Conservation (phyloP, 2,888 invertebrate species). For the Macrosiphum euphorbiae region DNA sequence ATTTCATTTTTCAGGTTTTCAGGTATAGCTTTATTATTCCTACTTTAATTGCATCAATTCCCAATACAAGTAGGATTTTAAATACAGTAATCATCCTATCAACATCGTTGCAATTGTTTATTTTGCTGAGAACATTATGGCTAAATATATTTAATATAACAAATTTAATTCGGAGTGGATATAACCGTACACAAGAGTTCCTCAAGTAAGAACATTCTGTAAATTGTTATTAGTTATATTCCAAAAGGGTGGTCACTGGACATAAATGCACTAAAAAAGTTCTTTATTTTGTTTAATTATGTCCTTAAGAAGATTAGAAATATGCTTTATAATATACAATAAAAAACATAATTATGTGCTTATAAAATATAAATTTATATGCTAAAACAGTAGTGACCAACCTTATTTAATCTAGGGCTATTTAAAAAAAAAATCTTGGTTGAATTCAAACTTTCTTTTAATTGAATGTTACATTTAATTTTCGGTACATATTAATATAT, state of each 20-base stretch:
- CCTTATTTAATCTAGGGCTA: no score
- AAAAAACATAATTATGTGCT: no score
- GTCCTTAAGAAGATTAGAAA: no score
- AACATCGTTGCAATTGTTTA: constrained; percentile 78
- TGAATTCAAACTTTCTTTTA: no score
- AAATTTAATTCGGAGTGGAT: constrained; percentile 80
- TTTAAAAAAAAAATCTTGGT: no score
- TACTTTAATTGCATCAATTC: constrained; percentile 78
- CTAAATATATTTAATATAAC: constrained; percentile 79
- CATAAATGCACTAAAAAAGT: no score
- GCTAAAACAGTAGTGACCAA: no score
- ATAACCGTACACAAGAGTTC: constrained; percentile 80
- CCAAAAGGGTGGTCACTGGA: neutral
- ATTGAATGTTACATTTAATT: no score
- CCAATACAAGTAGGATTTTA: constrained; percentile 77
- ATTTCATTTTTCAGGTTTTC: constrained; percentile 55
- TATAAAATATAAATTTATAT: neutral
- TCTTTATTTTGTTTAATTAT: no score
- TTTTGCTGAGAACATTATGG: constrained; percentile 83
- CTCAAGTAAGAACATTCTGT: constrained; percentile 68
- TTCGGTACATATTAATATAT: no score
- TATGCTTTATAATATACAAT: no score
- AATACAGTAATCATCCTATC: constrained; percentile 82
- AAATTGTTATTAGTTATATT: neutral
- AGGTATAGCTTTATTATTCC: constrained; percentile 81